Conservation (phyloP, 2,113 vertebrate species). For the Nothobranchius furzeri region DNA sequence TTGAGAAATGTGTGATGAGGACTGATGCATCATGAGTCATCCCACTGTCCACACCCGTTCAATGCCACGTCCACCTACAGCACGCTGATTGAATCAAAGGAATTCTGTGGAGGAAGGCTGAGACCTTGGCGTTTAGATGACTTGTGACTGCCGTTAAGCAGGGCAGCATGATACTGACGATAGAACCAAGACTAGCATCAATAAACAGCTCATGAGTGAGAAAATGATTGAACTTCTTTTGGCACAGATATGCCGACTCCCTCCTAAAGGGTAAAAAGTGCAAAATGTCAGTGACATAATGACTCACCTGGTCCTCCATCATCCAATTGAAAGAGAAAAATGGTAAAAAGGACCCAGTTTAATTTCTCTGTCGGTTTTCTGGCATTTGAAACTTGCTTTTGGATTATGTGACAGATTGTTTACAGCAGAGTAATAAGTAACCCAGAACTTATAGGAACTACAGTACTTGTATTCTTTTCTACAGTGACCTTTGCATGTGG, state of each 20-base stretch:
- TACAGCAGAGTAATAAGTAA: not conserved
- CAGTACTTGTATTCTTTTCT: not conserved
- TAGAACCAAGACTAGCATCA: not conserved
- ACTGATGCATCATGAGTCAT: conserved; percentile 41
- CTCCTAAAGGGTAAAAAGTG: no score
- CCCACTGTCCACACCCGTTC: conserved; percentile 18
- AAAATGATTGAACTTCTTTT: conserved; percentile 31
- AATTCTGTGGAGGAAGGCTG: conserved; percentile 2
- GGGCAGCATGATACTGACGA: conserved; percentile 11
- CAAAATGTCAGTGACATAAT: conserved; percentile 33
- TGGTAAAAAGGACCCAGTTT: conserved; percentile 16
- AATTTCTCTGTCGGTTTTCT: conserved; percentile 20
- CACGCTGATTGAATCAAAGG: conserved; percentile 19
- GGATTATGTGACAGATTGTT: conserved; percentile 1
- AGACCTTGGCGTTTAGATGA: conserved; percentile 26
- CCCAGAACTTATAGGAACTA: not conserved
- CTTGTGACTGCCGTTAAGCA: conserved; percentile 1
- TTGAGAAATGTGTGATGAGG: conserved; percentile 10
- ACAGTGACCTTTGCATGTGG: not conserved
- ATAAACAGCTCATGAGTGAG: conserved; percentile 26
- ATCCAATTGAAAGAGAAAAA: conserved; percentile 7
- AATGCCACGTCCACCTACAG: conserved; percentile 14
- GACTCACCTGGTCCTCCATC: conserved; percentile 26
- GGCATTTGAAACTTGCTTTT: conserved; percentile 11
- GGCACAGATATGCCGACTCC: conserved; percentile 34